Percentiles rank a stretch among this genome's conserved stretches.
phyloP scores from a whole-genome alignment of 1,140 invertebrate species.

The Cherax destructor region DNA sequence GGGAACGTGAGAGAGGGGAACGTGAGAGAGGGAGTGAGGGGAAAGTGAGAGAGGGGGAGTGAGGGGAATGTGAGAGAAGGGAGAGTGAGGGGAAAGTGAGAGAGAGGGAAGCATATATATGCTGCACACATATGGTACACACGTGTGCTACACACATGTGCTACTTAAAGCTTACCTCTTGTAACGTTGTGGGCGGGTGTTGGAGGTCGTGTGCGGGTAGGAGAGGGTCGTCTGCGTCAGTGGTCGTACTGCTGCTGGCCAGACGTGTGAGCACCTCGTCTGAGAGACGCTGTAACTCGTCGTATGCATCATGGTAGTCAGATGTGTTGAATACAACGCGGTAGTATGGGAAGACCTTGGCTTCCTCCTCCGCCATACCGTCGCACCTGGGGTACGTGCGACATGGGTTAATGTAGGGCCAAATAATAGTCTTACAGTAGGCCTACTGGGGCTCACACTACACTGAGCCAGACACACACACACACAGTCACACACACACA shows the following conservation, averaged over 20 bases:
- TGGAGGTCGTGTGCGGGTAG: background rate
- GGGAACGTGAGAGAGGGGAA: background rate
- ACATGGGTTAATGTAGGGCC: background rate
- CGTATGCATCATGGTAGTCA: constrained; percentile 39
- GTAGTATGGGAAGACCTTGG: constrained; percentile 40
- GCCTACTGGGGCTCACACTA: background rate
- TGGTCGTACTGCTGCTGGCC: background rate
- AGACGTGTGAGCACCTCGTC: constrained; percentile 41
- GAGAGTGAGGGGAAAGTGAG: background rate
- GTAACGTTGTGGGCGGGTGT: constrained; percentile 9
- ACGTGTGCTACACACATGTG: background rate
- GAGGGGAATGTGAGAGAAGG: background rate
- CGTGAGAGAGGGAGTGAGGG: background rate
- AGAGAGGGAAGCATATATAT: background rate
- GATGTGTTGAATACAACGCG: constrained; percentile 47
- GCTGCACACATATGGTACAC: background rate
- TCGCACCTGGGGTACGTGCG: background rate
- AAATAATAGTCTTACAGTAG: background rate
- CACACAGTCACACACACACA: too few species aligned
- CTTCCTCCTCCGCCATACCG: constrained; percentile 14
- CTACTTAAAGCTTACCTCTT: constrained; percentile 5
- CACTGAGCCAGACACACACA: background rate
- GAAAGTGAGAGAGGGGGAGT: background rate
- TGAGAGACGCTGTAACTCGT: constrained; percentile 39
- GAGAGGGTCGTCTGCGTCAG: background rate